phyloP scores from a whole-genome alignment of 2,888 invertebrate species.

The Rhingia rostrata region DNA sequence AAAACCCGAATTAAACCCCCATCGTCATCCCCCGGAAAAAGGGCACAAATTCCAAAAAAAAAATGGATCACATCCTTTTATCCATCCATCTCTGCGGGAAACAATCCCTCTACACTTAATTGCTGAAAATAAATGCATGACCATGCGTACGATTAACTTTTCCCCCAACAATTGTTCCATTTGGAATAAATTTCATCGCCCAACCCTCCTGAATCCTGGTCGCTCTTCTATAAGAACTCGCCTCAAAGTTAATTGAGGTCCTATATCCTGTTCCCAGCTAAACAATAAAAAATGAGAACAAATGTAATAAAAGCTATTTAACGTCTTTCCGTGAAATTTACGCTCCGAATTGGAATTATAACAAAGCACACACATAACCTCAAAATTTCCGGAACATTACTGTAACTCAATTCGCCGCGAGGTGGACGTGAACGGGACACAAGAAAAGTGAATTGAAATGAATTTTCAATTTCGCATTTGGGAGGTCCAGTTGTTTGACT shows the following conservation, averaged over 20 bases:
- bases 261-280: not conserved
- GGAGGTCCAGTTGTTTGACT: not conserved
- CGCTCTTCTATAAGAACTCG: not conserved
- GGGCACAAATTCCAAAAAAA: conserved; percentile 84
- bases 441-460: conserved; percentile 21
- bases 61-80: conserved; percentile 80
- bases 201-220: not conserved
- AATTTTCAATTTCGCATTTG: conserved; percentile 45
- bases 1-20: not conserved
- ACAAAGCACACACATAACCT: conserved; percentile 29
- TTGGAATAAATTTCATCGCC: conserved; percentile 15
- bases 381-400: conserved; percentile 35
- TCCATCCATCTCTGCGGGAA: conserved; percentile 10
- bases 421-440: not conserved
- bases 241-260: conserved; percentile 32
- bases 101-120: conserved; percentile 10
- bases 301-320: not conserved
- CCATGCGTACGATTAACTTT: conserved; percentile 38
- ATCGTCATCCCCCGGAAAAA: not conserved
- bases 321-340: conserved; percentile 9
- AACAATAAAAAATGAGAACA: not conserved
- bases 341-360: conserved; percentile 5
- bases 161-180: not conserved
- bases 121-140: conserved; percentile 33
- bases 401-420: conserved; percentile 8